phyloP scores from a whole-genome alignment of 2,888 invertebrate genomes.

The Troides aeacus region DNA sequence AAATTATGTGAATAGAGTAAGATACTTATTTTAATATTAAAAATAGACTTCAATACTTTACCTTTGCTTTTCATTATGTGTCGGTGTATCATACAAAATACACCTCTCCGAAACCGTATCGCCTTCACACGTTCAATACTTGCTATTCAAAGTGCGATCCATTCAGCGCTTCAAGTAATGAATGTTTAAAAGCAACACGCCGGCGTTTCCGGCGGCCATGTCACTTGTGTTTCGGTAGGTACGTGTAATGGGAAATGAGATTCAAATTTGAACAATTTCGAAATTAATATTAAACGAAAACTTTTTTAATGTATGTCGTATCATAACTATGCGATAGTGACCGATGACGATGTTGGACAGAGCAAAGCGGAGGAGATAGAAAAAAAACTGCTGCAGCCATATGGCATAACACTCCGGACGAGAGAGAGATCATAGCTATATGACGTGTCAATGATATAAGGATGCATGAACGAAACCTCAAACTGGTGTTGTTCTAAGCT shows the following conservation, averaged over 20 bases:
- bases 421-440: too few relatives aligned
- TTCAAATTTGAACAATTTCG: background rate
- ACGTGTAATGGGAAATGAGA: background rate
- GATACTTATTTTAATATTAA: too few relatives aligned
- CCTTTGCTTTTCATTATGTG: background rate
- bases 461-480: too few relatives aligned
- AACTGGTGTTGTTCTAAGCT: too few relatives aligned
- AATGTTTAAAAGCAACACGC: slow-evolving; percentile 5
- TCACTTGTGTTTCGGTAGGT: background rate
- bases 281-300: too few relatives aligned
- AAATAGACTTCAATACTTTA: background rate
- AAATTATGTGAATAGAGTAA: background rate
- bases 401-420: too few relatives aligned
- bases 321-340: too few relatives aligned
- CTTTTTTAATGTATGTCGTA: too few relatives aligned
- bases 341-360: too few relatives aligned
- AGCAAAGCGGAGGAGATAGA: too few relatives aligned
- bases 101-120: background rate
- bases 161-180: background rate
- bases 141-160: slow-evolving; percentile 5
- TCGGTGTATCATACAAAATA: background rate
- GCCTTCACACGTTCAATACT: background rate
- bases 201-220: background rate
- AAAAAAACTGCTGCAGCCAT: too few relatives aligned
- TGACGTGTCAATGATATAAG: too few relatives aligned